These are phyloP conservation scores for Phylloscopus collybita DNA, from an alignment of 2,797 vertebrate genomes.

Conservation along the genomic window DNA sequence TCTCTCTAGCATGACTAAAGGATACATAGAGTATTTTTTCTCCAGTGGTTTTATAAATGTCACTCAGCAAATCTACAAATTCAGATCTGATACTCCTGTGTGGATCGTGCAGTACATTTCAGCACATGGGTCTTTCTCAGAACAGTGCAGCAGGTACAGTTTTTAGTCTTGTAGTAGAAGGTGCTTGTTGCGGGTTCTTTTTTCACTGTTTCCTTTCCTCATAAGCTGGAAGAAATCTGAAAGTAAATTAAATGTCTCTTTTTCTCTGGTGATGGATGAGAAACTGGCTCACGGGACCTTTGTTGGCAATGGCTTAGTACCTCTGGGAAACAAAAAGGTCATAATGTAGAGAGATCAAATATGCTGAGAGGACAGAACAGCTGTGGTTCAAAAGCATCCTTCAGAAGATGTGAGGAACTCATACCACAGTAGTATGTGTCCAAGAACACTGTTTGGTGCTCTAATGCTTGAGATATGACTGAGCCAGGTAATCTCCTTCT, in stretches of 20 bases:
- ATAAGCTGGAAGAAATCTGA: background rate
- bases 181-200: background rate
- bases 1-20: background rate
- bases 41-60: background rate
- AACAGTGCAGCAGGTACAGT: background rate
- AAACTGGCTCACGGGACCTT: background rate
- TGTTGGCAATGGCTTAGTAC: background rate
- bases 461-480: fast-evolving
- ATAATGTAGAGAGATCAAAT: background rate
- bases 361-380: background rate
- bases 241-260: background rate
- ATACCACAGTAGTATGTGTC: fast-evolving
- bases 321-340: background rate
- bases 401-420: background rate
- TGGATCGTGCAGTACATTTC: background rate
- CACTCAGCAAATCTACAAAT: background rate
- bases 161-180: background rate
- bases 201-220: background rate
- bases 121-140: background rate
- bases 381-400: background rate
- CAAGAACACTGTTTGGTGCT: background rate
- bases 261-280: background rate
- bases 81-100: background rate
- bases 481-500: background rate
- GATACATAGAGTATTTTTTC: background rate